phyloP scores from a whole-genome alignment of 2,113 vertebrate species.

The Sphaerodactylus townsendi region DNA sequence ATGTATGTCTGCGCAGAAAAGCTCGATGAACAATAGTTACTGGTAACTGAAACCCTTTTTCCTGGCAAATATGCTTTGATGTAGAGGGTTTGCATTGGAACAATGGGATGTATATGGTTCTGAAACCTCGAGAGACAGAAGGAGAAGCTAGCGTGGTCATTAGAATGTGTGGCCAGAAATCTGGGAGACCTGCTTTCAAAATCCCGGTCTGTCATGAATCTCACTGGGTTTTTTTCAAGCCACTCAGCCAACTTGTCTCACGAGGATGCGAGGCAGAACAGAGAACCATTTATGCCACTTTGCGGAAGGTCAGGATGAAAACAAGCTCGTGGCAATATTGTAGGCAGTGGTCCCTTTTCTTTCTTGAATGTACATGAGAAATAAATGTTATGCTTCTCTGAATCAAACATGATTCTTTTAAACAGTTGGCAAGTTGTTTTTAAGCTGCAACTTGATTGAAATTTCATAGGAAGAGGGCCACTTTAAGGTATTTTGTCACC shows the following conservation, averaged over 20 bases:
- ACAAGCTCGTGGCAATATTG: no score
- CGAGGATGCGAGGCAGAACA: no score
- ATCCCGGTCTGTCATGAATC: no score
- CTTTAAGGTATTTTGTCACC: not conserved
- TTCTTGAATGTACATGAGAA: not conserved
- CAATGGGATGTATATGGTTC: not conserved
- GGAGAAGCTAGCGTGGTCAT: not conserved
- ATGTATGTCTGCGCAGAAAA: no score
- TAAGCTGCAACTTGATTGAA: not conserved
- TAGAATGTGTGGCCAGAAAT: no score
- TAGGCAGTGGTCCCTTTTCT: not conserved
- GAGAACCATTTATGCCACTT: no score
- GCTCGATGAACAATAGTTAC: no score
- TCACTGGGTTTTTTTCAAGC: no score
- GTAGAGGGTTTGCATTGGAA: not conserved
- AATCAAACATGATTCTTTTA: not conserved
- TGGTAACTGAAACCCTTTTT: no score
- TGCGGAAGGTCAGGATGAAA: no score
- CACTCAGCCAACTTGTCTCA: no score
- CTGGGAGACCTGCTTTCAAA: no score
- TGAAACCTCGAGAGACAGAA: not conserved
- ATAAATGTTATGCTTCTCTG: not conserved
- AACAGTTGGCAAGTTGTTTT: not conserved
- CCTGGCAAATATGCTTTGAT: not conserved
- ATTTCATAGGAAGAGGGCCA: not conserved